Percentiles rank a stretch among this genome's conserved stretches.
Conservation (phyloP, 2,888 invertebrate genomes). For the Lissonota sp. region DNA sequence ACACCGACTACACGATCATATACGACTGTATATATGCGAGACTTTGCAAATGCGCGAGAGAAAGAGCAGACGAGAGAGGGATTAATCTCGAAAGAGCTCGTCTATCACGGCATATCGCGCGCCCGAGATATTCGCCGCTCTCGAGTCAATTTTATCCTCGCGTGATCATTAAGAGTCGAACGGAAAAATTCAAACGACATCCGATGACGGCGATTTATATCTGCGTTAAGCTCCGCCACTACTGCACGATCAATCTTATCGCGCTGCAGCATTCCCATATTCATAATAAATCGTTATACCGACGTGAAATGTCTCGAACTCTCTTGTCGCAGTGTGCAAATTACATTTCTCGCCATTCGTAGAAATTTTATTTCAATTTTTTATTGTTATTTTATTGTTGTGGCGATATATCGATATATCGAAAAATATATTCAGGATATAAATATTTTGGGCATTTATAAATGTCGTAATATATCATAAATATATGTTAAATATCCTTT, state of each 20-base stretch:
- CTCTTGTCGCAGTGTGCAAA: no score
- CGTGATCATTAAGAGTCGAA: constrained; percentile 59
- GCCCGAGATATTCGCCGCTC: constrained; percentile 48
- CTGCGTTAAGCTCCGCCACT: constrained; percentile 15
- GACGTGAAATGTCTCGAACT: background rate
- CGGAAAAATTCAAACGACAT: constrained; percentile 50
- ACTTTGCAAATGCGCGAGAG: constrained; percentile 9
- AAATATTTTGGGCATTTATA: no score
- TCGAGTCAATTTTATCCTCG: constrained; percentile 68
- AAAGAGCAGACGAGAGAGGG: background rate
- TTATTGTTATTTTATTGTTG: no score
- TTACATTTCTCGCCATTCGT: no score
- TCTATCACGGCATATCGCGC: constrained; percentile 47
- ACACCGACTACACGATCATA: constrained; percentile 32
- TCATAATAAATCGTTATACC: constrained; percentile 19
- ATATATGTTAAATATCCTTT: no score
- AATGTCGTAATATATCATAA: no score
- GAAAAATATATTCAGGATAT: no score
- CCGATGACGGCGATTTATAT: constrained; percentile 46
- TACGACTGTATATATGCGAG: constrained; percentile 24
- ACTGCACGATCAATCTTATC: constrained; percentile 12
- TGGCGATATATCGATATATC: no score
- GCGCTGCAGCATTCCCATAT: constrained; percentile 32
- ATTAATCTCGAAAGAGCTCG: constrained; percentile 52
- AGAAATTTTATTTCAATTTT: no score